Conservation (phyloP, 2,113 vertebrate genomes). For the Sorex araneus region DNA sequence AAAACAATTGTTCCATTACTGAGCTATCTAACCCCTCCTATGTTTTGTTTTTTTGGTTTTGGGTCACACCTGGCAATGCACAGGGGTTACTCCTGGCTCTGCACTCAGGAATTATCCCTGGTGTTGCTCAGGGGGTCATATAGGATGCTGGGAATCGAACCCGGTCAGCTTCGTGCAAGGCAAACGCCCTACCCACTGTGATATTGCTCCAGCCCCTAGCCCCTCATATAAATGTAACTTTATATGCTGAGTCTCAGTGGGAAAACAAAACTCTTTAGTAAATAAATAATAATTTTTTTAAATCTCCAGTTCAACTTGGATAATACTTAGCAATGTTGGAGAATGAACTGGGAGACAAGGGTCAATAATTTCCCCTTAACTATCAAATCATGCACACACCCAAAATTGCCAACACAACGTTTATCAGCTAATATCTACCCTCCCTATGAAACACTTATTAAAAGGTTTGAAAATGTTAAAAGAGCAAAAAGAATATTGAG, state of each 20-base stretch:
- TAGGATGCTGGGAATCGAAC: too few relatives aligned
- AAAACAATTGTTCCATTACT: not conserved
- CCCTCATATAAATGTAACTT: not conserved
- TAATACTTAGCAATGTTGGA: not conserved
- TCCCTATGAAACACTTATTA: not conserved
- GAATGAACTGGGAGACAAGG: not conserved
- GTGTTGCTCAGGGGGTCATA: too few relatives aligned
- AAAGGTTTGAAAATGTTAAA: constrained; percentile 9
- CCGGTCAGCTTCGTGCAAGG: too few relatives aligned
- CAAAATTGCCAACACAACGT: not conserved
- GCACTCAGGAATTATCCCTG: too few relatives aligned
- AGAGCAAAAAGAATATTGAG: not conserved
- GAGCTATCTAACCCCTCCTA: not conserved
- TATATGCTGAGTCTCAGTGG: not conserved
- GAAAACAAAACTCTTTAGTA: not conserved
- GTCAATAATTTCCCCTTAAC: not conserved
- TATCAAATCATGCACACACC: not conserved
- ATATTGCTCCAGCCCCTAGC: too few relatives aligned
- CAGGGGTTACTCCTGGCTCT: too few relatives aligned
- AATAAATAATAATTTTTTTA: too few relatives aligned
- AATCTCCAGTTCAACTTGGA: not conserved
- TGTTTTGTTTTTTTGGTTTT: too few relatives aligned
- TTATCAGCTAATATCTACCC: constrained; percentile 37
- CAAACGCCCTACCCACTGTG: too few relatives aligned
- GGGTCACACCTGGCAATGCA: too few relatives aligned